Conservation (phyloP, 2,113 vertebrate species). For the Cottus gobio region DNA sequence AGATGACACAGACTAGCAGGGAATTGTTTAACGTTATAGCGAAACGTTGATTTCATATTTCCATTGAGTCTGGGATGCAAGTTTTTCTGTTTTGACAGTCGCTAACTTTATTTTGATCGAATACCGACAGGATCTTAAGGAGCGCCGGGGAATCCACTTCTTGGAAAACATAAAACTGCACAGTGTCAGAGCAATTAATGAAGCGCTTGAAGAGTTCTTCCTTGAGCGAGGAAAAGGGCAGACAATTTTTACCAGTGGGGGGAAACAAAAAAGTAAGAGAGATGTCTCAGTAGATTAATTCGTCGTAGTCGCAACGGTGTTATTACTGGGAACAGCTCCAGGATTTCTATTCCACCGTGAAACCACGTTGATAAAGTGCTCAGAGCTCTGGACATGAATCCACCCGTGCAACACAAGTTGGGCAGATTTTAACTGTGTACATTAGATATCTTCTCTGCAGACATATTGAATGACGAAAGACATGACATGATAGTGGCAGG, state of each 20-base stretch:
- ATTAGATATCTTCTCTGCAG: constrained; percentile 74
- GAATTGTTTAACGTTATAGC: constrained; percentile 54
- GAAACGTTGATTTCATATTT: constrained; percentile 39
- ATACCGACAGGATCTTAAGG: constrained; percentile 33
- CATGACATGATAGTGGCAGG: constrained; percentile 77
- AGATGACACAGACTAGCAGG: constrained; percentile 57
- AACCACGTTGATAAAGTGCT: constrained; percentile 64
- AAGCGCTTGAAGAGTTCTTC: constrained; percentile 56
- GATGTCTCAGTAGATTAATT: constrained; percentile 71
- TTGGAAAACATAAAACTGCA: constrained; percentile 60
- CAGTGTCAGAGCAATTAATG: constrained; percentile 61
- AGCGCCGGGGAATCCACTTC: constrained; percentile 34
- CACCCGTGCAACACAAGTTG: constrained; percentile 61
- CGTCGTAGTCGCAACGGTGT: constrained; percentile 56
- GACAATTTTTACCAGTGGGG: constrained; percentile 58
- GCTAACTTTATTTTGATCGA: constrained; percentile 60
- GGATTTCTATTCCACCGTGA: constrained; percentile 70
- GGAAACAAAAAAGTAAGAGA: constrained; percentile 60
- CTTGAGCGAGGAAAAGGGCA: constrained; percentile 53
- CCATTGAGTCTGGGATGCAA: constrained; percentile 13
- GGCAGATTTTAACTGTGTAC: constrained; percentile 69
- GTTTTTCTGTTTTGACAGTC: constrained; percentile 63
- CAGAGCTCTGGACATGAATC: constrained; percentile 66
- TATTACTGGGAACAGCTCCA: constrained; percentile 68
- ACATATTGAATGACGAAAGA: constrained; percentile 81